These are phyloP conservation scores for Apteryx owenii DNA, from an alignment of 2,113 vertebrate genomes.

Conservation along the genomic window DNA sequence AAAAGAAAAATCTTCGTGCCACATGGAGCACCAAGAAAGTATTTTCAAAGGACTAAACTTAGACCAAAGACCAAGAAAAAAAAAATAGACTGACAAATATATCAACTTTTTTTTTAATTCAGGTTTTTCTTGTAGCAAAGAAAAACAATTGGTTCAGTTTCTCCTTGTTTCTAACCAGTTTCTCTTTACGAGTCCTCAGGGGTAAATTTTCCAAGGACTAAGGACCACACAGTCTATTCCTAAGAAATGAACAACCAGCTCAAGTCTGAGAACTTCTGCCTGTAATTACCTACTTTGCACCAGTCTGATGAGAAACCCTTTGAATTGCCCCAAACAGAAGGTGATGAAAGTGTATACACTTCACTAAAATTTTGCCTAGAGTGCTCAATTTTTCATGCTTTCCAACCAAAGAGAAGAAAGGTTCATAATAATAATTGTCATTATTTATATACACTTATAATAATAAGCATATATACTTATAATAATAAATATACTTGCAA, in stretches of 20 bases:
- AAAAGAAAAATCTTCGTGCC: not conserved
- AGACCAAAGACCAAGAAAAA: not conserved
- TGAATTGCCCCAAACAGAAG: rapidly evolving
- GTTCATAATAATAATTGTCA: not conserved
- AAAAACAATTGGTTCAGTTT: not conserved
- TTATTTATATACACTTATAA: no score
- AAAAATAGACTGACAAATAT: not conserved
- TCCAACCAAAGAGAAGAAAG: not conserved
- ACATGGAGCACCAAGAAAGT: rapidly evolving
- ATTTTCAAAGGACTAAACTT: not conserved
- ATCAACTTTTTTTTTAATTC: not conserved
- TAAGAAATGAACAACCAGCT: not conserved
- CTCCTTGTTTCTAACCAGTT: not conserved
- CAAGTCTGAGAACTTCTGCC: not conserved
- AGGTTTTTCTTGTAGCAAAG: not conserved
- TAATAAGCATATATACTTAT: no score
- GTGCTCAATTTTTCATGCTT: not conserved
- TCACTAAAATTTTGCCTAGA: not conserved
- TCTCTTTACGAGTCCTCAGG: not conserved
- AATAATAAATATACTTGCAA: no score
- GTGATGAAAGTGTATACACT: not conserved
- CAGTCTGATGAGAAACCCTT: not conserved
- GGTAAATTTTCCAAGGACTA: not conserved
- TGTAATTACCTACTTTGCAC: not conserved
- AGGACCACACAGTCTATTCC: not conserved